These are phyloP conservation scores for Poeciliopsis gracilis DNA, from an alignment of 2,797 vertebrate genomes.

Conservation along the genomic window DNA sequence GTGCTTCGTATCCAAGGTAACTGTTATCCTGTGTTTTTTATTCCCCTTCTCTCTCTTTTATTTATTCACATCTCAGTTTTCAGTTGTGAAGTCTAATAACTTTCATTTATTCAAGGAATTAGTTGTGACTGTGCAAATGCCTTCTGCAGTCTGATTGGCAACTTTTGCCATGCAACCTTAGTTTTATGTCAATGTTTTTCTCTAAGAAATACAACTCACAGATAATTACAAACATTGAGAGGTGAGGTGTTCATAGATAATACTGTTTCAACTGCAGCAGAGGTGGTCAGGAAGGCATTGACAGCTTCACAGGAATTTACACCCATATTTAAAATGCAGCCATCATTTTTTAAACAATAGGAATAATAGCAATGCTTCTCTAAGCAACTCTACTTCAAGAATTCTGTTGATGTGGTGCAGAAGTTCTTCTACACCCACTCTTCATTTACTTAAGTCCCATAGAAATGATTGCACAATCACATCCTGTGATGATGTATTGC, in stretches of 20 bases:
- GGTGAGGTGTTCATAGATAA: not conserved
- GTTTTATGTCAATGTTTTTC: not conserved
- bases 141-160: not conserved
- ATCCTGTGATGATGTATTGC: conserved; percentile 52
- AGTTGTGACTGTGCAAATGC: not conserved
- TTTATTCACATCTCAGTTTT: not conserved
- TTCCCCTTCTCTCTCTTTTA: not conserved
- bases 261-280: conserved; percentile 14
- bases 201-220: not conserved
- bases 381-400: conserved; percentile 29
- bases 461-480: conserved; percentile 41
- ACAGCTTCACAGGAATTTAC: conserved; percentile 50
- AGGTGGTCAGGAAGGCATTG: conserved; percentile 14
- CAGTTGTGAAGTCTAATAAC: not conserved
- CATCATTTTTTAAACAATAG: conserved; percentile 42
- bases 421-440: conserved; percentile 22
- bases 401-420: conserved; percentile 9
- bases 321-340: conserved; percentile 55
- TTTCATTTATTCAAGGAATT: not conserved
- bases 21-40: conserved; percentile 1
- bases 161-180: not conserved
- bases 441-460: conserved; percentile 10
- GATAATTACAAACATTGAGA: not conserved
- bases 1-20: conserved; percentile 98
- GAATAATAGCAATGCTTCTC: conserved; percentile 46